Evolutionary conservation across 1,140 invertebrate species (phyloP).

Genomic region (Lepidotrigona ventralis): DNA sequence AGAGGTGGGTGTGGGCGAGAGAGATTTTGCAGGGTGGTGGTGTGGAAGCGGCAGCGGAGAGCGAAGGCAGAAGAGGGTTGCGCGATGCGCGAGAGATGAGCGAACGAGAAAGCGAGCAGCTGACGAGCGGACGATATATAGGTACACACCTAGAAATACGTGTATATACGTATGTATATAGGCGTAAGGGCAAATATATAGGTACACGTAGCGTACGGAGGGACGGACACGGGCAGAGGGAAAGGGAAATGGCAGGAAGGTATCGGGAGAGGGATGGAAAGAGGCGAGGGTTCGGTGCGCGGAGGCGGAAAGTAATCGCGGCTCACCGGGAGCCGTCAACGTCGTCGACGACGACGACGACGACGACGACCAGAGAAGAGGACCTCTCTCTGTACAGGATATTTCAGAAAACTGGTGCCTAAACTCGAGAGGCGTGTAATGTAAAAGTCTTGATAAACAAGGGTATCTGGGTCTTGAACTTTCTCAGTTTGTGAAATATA

Average conservation of each 20-base stretch:
- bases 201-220: slow-evolving; percentile 47
- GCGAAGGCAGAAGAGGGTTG: slow-evolving; percentile 25
- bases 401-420: not conserved
- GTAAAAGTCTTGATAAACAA: not conserved
- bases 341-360: slow-evolving; percentile 43
- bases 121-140: slow-evolving; percentile 73
- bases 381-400: slow-evolving; percentile 20
- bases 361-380: not conserved
- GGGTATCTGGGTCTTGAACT: not conserved
- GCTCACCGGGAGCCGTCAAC: slow-evolving; percentile 68
- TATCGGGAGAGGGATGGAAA: slow-evolving; percentile 64
- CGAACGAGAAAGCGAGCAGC: slow-evolving; percentile 76
- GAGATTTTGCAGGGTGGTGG: slow-evolving; percentile 52
- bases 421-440: not conserved
- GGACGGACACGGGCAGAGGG: slow-evolving; percentile 55
- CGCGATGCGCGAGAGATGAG: slow-evolving; percentile 60
- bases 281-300: slow-evolving; percentile 77
- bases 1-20: slow-evolving; percentile 24
- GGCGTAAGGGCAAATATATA: slow-evolving; percentile 55
- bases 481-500: no score
- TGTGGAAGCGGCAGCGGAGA: slow-evolving; percentile 45
- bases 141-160: slow-evolving; percentile 51
- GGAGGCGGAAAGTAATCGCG: slow-evolving; percentile 80
- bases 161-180: slow-evolving; percentile 33
- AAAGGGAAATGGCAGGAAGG: slow-evolving; percentile 58